These are phyloP conservation scores for Gisinianus flammeolus DNA, from an alignment of 2,888 invertebrate genomes.

Conservation along the genomic window DNA sequence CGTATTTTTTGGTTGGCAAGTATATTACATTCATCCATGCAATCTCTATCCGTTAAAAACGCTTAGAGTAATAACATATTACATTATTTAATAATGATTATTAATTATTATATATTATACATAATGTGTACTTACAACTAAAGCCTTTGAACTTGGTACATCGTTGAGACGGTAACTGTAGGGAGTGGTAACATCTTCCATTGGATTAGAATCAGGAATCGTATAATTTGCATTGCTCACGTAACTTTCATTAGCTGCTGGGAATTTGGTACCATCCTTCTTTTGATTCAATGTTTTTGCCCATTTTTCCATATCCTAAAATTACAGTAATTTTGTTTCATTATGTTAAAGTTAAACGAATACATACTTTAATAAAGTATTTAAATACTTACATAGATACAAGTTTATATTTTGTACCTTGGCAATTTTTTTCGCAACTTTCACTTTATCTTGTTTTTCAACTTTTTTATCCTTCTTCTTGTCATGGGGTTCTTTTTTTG, in stretches of 20 bases:
- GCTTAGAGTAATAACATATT: too few species aligned
- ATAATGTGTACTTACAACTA: too few species aligned
- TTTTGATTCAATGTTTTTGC: slow-evolving; percentile 96
- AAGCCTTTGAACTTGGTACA: too few species aligned
- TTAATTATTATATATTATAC: too few species aligned
- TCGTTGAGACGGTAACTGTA: background rate
- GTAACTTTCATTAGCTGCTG: slow-evolving; percentile 3
- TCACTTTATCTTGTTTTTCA: slow-evolving; percentile 87
- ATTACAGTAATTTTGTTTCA: too few species aligned
- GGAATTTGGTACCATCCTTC: slow-evolving; percentile 62
- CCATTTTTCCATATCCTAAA: slow-evolving; percentile 86
- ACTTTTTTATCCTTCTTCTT: slow-evolving; percentile 34
- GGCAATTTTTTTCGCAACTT: slow-evolving; percentile 96
- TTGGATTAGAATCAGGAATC: background rate
- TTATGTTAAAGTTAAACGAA: background rate
- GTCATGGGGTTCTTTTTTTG: slow-evolving; percentile 14
- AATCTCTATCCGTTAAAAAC: too few species aligned
- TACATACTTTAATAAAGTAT: background rate
- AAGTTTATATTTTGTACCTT: slow-evolving; percentile 67
- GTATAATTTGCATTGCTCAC: background rate
- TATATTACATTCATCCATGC: too few species aligned
- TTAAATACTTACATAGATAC: background rate
- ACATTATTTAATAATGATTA: too few species aligned
- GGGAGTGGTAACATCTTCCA: background rate
- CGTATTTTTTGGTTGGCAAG: too few species aligned